These are phyloP conservation scores for Anomalospiza imberbis DNA, from an alignment of 2,797 vertebrate species.

Conservation along the genomic window DNA sequence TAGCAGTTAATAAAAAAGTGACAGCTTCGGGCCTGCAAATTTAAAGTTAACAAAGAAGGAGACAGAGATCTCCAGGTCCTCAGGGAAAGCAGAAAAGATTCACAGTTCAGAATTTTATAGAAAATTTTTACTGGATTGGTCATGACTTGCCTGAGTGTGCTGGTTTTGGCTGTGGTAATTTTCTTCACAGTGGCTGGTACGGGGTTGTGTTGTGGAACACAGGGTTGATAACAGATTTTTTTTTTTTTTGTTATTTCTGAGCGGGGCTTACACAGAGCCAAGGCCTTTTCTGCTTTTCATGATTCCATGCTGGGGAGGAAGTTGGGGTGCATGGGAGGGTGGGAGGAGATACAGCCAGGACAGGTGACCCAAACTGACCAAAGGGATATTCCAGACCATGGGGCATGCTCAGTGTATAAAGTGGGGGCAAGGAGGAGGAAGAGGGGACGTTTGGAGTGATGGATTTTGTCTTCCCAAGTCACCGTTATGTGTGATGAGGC, in stretches of 20 bases:
- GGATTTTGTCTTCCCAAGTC: neutral
- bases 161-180: neutral
- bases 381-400: neutral
- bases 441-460: neutral
- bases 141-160: neutral
- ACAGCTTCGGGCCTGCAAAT: neutral
- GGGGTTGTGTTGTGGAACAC: neutral
- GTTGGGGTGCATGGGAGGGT: neutral
- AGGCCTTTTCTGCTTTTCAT: neutral
- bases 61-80: neutral
- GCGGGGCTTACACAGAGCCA: neutral
- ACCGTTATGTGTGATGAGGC: accelerated
- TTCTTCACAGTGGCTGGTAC: neutral
- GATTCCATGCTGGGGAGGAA: neutral
- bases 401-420: neutral
- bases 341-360: neutral
- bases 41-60: neutral
- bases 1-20: neutral
- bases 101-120: neutral
- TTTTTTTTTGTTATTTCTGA: neutral
- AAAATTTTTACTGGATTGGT: neutral
- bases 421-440: neutral
- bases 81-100: neutral
- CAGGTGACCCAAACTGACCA: neutral
- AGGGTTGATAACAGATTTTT: neutral